Conservation (phyloP, 2,797 vertebrate genomes). For the Diplodus puntazzo region DNA sequence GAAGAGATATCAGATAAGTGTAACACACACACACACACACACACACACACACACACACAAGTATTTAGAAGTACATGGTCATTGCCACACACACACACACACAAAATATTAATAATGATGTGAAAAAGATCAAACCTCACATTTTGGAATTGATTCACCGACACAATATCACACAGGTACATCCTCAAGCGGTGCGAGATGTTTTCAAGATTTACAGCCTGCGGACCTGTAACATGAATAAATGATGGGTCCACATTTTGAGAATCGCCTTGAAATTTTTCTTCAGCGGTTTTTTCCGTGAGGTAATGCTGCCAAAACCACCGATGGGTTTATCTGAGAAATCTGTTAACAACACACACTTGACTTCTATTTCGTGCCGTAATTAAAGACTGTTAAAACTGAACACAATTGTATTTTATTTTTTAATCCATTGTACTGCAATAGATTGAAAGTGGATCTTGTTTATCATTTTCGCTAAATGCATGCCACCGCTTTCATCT, state of each 20-base stretch:
- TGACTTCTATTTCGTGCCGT: neutral
- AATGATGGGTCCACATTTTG: slow-evolving; percentile 20
- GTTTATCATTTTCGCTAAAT: slow-evolving; percentile 21
- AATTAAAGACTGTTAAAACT: slow-evolving; percentile 5
- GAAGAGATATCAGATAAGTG: neutral
- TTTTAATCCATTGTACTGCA: neutral
- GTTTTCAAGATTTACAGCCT: too few species aligned
- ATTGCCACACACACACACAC: too few species aligned
- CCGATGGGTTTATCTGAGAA: slow-evolving; percentile 20
- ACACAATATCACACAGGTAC: neutral
- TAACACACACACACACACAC: too few species aligned
- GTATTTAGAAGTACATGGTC: neutral
- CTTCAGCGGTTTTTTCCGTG: slow-evolving; percentile 5
- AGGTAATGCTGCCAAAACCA: slow-evolving; percentile 10
- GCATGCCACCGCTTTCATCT: slow-evolving; percentile 1
- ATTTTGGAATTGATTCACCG: neutral
- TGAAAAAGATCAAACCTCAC: neutral
- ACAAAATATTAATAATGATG: too few species aligned
- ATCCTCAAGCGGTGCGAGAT: neutral
- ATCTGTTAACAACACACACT: slow-evolving; percentile 18
- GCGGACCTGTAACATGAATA: neutral
- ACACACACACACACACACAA: neutral
- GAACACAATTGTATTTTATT: neutral
- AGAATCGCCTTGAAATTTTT: slow-evolving; percentile 20
- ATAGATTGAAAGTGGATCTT: neutral